Conservation (phyloP, 1,140 invertebrate genomes). For the Tetragnatha versicolor region DNA sequence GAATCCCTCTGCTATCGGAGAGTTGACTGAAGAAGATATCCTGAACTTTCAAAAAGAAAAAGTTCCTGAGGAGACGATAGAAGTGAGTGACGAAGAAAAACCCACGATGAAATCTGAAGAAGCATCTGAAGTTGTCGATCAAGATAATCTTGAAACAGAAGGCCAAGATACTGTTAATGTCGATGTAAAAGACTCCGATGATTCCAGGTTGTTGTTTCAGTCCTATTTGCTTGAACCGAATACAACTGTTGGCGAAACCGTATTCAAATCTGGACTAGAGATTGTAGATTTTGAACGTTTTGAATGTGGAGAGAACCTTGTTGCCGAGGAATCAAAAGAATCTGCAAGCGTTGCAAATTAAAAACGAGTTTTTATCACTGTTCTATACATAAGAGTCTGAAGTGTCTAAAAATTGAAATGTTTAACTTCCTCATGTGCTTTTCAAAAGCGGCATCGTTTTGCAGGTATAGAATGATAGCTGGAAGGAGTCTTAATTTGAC, state of each 20-base stretch:
- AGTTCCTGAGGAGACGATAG: not conserved
- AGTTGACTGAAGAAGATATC: conserved; percentile 68
- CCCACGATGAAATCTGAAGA: not conserved
- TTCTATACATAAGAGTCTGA: too few relatives aligned
- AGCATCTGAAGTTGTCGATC: conserved; percentile 8
- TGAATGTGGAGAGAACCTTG: conserved; percentile 73
- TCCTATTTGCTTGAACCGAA: conserved; percentile 82
- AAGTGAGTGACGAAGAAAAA: conserved; percentile 14
- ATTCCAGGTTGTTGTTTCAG: conserved; percentile 78
- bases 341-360: conserved; percentile 1
- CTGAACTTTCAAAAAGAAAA: conserved; percentile 23
- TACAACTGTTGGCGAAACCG: conserved; percentile 75
- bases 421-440: too few relatives aligned
- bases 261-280: conserved; percentile 80
- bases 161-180: conserved; percentile 74
- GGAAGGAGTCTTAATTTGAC: too few relatives aligned
- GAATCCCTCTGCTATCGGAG: conserved; percentile 81
- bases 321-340: not conserved
- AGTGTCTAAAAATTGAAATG: too few relatives aligned
- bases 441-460: too few relatives aligned
- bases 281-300: conserved; percentile 86
- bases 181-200: conserved; percentile 61
- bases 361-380: too few relatives aligned
- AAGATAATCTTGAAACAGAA: conserved; percentile 64
- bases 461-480: too few relatives aligned